Base-by-base conservation (phyloP, 1,140 invertebrate genomes). In the Ctenoplectra terminalis region DNA sequence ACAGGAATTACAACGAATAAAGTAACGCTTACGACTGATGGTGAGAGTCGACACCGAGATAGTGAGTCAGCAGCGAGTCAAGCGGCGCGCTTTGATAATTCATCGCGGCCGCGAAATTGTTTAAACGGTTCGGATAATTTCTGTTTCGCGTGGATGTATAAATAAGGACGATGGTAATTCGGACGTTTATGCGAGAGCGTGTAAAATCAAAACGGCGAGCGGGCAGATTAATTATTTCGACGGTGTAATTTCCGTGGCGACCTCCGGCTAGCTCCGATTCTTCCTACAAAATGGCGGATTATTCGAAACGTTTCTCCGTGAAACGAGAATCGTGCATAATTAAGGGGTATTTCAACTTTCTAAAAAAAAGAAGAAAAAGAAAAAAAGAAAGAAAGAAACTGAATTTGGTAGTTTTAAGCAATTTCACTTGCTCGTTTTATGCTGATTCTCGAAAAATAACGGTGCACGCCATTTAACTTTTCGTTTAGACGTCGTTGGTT, bases 161-260 rank as follows among this genome's bases (percentile, higher is more conserved):
- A 23, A 31, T n/a, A 46, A 15, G 26, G 8, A 20, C 20, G 15
- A 50, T 9, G 17, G 2, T 69, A 69, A 69, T 69, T 69, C 29
- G 9, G 29, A 8, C 26, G 37, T 56, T 43, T 23, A 29, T 9
- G 37, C 8, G 9, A 23, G 11, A 15, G 48, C 26, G 37, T 13
- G 26, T 40, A 60, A 73, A 60, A 56, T 73, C 70, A 31, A 58
- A 72, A 72, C 31, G 69, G 34, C n/a, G 50, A 37, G n/a, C 29
- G 11, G 48, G 2, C 20, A 52, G 37, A 72, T 58, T 72, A 72
- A 72, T 72, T 72, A 72, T 72, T 72, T 72, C 70, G 37, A 9
- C 26, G 8, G 15, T n/a, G 70, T 43, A 72, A 72, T 58, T 72
- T 72, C 70, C 37, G n/a, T 5, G 37, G 4, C 3, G 52, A 26